Evolutionary conservation across 2,888 invertebrate genomes (phyloP), one percentile per base, ranked within the genome.

Genomic region (Seira musarum): DNA sequence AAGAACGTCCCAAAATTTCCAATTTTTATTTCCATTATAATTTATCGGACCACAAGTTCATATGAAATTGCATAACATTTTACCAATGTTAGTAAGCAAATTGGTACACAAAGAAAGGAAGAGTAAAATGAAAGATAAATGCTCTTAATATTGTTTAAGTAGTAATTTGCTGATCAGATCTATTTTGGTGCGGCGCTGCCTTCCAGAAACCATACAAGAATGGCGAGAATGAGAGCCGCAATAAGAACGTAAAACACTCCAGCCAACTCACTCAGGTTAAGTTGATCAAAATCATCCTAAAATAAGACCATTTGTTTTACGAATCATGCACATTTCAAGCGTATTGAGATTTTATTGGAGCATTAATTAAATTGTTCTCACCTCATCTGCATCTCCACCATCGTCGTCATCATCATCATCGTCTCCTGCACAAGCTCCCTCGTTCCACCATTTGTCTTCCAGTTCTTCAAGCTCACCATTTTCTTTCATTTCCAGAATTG

Each of bases 401-500:
- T 80, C 85, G n/a, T 82, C 83, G 13, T 65, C 65, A 19, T 67
- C 82, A 1, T 75, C 78, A 61, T 80, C 76, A 24, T 82, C 81
- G 30, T 84, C 82, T 60, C 76, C 84, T n/a, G 78, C 67, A 70
- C 85, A 85, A 53, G 81, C 81, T 15, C 92, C 91, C 88, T 95
- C 96, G 90, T 94, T 95, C 97, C 96, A 98, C 98, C 99, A 99
- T 90, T 95, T 96, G 88, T 96, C 95, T 88, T 95, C 93, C 85
- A 99, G 90, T 88, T 94, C 95, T 72, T 95, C 93, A 85, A 99
- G 90, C 88, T 96, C 96, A 1, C 98, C 98, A 83, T 94, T 94
- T 89, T 98, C 96, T 89, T 95, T 95, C 84, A 98, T 90, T 78
- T 94, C 93, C 82, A 98, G 91, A 67, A 99, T 94, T 1, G 96